Base-by-base conservation (phyloP, 1,140 invertebrate genomes). In the Pseudomyrmex sp. region DNA sequence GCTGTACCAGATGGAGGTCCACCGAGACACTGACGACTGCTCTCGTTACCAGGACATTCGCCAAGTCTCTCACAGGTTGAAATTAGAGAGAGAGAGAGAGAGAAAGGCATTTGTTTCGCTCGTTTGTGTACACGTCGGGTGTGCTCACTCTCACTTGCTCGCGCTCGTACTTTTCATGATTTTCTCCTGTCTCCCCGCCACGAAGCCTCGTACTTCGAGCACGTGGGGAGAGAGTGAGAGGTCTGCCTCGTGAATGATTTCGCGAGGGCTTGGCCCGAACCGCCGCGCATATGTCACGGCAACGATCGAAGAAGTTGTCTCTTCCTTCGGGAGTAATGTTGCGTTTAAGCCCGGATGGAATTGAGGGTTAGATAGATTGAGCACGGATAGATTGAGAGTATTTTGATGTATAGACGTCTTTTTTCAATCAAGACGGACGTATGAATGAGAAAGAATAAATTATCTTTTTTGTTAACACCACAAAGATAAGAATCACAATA, bases 1-100 rank as follows among this genome's bases (percentile, higher is more conserved):
- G 48, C 69, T 82, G 85, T 77, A 88, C 84, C 91, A 79, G 89
- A 89, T 86, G 77, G 88, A 90, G 65, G 84, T 85, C 80, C 88
- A 90, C 83, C 85, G 91, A 90, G 84, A 85, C 86, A 92, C 90
- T 91, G 90, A 86, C 83, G 84, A 86, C 74, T 79, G 56, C 86
- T 90, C 89, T 87, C 82, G 80, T 84, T 84, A 77, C 79, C 79
- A 88, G 87, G 89, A 91, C 90, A 92, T 90, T 91, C 90, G 87
- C 87, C 86, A 89, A 91, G 87, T 89, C 89, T 90, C 77, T 89
- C 89, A 87, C 82, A 80, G 83, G 46, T 50, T 85, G 82, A 63
- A 48, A 65, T 65, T 68, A 52, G 54, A 18, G 18, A 18, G 18
- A 59, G 61, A 83, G 48, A 74, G 59, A 84, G n/a, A 72, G n/a